Base-by-base conservation (phyloP, 2,113 vertebrate species). In the Lathamus discolor region DNA sequence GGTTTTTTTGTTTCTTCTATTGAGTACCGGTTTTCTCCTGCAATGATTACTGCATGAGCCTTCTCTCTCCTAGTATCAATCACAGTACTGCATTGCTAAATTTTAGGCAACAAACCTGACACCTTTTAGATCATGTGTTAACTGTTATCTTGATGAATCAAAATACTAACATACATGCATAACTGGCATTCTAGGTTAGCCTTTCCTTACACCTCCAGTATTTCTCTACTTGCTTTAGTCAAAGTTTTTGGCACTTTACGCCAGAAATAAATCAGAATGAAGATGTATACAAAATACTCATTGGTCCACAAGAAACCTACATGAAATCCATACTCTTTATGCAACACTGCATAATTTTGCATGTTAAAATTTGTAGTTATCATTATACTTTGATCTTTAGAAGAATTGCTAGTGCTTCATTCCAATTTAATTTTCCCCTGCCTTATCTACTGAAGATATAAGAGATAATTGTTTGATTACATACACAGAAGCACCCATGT, bases 351-450 rank as follows among this genome's bases (percentile, higher is more conserved):
- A 66, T 43, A 92, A 95, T 84, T 93, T 70, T 73, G 73, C 76
- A 93, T 91, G 73, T 76, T 90, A 91, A 95, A 89, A 78, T 72
- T 63, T 90, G 64, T 92, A 62, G 35, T 68, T 97, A 64, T 86
- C 49, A 83, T 93, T 87, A 25, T 35, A 64, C 28, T 95, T 93
- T 95, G 90, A 96, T 95, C 87, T 91, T 55, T 27, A 70, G 83
- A 91, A 83, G 59, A 95, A 76, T 7, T 27, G 51, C 59, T 83
- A 25, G 68, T 88, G 57, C 61, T 93, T n/a, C 61, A 49, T 67
- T 83, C 59, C 64, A 88, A 75, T 81, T 90, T 78, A 90, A 79
- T 78, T 96, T 94, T 78, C 54, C 72, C 52, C 90, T 48, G 22
- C 37, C 79, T 69, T 96, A 92, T 94, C 96, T 93, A 59, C n/a